Percentiles rank a stretch among this genome's conserved stretches.
phyloP scores from a whole-genome alignment of 2,797 vertebrate genomes.

The Enteromius anoplus region DNA sequence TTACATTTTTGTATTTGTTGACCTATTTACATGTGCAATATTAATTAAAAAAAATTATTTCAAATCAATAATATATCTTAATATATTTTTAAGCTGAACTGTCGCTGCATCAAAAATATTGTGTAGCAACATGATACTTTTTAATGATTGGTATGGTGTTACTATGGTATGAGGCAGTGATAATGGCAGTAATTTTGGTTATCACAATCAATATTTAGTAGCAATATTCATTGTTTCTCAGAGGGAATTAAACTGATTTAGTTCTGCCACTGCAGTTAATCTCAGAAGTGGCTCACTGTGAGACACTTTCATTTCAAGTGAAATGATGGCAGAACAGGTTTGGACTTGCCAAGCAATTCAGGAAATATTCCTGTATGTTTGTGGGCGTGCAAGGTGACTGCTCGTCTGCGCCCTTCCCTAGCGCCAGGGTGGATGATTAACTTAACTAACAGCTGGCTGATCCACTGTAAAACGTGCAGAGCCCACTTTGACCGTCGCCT shows the following conservation, averaged over 20 bases:
- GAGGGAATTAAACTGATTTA: not conserved
- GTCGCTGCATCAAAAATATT: not conserved
- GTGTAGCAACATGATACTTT: not conserved
- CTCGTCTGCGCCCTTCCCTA: conserved; percentile 32
- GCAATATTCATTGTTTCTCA: not conserved
- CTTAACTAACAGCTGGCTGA: conserved; percentile 75
- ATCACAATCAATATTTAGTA: conserved; percentile 13
- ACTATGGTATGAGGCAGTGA: not conserved
- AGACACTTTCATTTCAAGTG: conserved; percentile 11
- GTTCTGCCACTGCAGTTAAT: not conserved
- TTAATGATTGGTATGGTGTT: not conserved
- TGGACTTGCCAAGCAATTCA: conserved; percentile 28
- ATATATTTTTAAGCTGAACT: not conserved
- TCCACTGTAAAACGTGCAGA: conserved; percentile 57
- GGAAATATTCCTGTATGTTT: conserved; percentile 30
- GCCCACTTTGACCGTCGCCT: not conserved
- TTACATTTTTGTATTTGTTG: not conserved
- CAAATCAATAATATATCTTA: not conserved
- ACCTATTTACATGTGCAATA: not conserved
- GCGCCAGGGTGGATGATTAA: conserved; percentile 77
- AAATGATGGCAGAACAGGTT: conserved; percentile 42
- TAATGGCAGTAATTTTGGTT: not conserved
- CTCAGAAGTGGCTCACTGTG: conserved; percentile 2
- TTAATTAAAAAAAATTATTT: not conserved
- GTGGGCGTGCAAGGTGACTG: conserved; percentile 37